These are phyloP conservation scores for Planiliza haematocheilus DNA, from an alignment of 2,113 vertebrate genomes.

Conservation along the genomic window DNA sequence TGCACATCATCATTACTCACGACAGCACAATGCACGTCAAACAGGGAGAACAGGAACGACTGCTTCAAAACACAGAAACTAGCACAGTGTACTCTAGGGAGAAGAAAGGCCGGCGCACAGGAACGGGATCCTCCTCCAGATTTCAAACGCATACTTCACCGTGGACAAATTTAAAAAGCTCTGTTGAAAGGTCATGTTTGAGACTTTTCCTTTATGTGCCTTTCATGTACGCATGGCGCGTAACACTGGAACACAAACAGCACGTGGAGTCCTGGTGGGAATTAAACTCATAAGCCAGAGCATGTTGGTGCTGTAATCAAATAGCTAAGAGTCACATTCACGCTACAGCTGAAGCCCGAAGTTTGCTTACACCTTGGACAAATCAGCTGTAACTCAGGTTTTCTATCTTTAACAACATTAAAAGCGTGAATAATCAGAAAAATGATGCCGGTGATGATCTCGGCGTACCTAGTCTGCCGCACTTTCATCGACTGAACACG, in stretches of 20 bases:
- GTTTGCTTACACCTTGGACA: too few species aligned
- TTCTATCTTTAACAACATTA: too few species aligned
- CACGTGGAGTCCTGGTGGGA: background rate
- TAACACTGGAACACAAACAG: background rate
- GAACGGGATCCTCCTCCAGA: background rate
- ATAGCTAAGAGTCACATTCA: background rate
- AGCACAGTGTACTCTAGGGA: conserved; percentile 14
- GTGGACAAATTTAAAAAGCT: background rate
- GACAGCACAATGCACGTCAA: conserved; percentile 31
- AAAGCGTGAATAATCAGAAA: too few species aligned
- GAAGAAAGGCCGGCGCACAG: conserved; percentile 1
- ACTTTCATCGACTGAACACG: too few species aligned
- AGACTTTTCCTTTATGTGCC: background rate
- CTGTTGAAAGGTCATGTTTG: background rate
- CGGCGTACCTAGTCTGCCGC: too few species aligned
- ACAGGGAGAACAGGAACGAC: conserved; percentile 63
- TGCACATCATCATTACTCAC: conserved; percentile 37
- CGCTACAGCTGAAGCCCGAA: too few species aligned
- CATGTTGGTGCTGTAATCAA: background rate
- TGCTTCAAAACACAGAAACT: conserved; percentile 44
- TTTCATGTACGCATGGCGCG: conserved; percentile 1
- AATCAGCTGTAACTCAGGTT: too few species aligned
- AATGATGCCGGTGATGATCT: too few species aligned
- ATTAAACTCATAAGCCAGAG: background rate
- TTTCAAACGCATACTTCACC: background rate